Base-by-base conservation (phyloP, 2,797 vertebrate species). In the Sitta carolinensis region DNA sequence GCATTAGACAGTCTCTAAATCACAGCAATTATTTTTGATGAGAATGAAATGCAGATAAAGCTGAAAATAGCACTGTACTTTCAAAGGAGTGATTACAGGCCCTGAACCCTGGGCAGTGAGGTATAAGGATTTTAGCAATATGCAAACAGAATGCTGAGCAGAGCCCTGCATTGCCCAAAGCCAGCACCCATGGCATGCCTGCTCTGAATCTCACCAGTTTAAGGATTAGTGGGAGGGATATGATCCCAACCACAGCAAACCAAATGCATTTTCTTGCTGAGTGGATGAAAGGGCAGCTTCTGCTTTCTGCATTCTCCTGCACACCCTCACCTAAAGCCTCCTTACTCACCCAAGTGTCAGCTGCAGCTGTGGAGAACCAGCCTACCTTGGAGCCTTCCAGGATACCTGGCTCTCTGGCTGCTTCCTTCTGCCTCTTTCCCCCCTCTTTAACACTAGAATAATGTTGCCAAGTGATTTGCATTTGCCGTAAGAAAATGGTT, bases 21-120 rank as follows among this genome's bases (percentile, higher is more conserved):
- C 85, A 91, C 85, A 90, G 85, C 77, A 95, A 88, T 96, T 96
- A 95, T 95, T 95, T 92, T 68, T 15, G 2, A 94, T 95, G 85
- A 91, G 91, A 91, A 88, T 90, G 93, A 95, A 96, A 94, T 93
- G 85, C 93, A 96, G 83, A 94, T 94, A 93, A 93, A 93, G 74
- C 91, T 94, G 95, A 91, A 95, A 96, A 96, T 63, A 95, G 80
- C 72, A 50, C 12, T 88, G 66, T 40, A 82, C 70, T 94, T 95
- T 84, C 36, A 66, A 78, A 94, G 80, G 57, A 82, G 34, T 52
- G 87, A 93, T 93, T 91, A 47, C 22, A 42, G 55, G 87, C 63
- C 84, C 87, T 80, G 79, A 90, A 93, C 84, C 68, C 85, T 63
- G 80, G 91, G 89, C 85, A 95, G 79, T 0, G 6, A 95, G 77